Conservation (phyloP, 2,113 vertebrate species). For the Oncorhynchus nerka region DNA sequence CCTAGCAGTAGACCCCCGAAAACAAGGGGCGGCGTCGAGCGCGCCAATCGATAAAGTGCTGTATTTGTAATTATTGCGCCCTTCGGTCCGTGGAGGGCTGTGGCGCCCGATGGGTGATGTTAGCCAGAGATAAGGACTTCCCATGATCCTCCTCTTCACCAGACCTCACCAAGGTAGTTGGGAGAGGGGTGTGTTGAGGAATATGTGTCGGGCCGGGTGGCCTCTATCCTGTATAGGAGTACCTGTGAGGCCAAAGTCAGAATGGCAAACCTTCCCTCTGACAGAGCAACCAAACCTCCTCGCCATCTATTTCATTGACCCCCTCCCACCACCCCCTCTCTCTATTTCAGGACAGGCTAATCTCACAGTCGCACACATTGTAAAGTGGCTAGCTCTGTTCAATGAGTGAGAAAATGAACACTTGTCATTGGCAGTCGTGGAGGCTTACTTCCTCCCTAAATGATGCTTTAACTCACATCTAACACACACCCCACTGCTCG, state of each 20-base stretch:
- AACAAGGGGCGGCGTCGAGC: slow-evolving; percentile 6
- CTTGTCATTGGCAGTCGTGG: slow-evolving; percentile 57
- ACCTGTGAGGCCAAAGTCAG: background rate
- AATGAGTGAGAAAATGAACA: slow-evolving; percentile 66
- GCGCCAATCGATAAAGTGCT: slow-evolving; percentile 39
- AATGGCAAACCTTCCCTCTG: background rate
- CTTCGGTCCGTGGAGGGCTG: background rate
- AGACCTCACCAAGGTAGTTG: background rate
- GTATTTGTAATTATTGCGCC: slow-evolving; percentile 18
- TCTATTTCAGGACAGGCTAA: slow-evolving; percentile 18
- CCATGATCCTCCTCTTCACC: background rate
- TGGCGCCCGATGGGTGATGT: background rate
- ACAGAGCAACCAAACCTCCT: background rate
- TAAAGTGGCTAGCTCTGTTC: slow-evolving; percentile 62
- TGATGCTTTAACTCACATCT: slow-evolving; percentile 25
- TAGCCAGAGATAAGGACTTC: background rate
- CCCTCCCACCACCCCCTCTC: slow-evolving; percentile 9
- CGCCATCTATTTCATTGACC: background rate
- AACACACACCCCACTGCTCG: background rate
- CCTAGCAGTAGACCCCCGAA: slow-evolving; percentile 65
- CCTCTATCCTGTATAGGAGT: slow-evolving; percentile 10
- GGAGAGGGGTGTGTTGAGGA: background rate
- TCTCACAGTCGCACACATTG: slow-evolving; percentile 40
- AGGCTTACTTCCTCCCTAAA: slow-evolving; percentile 45
- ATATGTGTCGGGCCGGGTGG: background rate